phyloP scores from a whole-genome alignment of 1,140 invertebrate species.

The Heliconius nattereri region DNA sequence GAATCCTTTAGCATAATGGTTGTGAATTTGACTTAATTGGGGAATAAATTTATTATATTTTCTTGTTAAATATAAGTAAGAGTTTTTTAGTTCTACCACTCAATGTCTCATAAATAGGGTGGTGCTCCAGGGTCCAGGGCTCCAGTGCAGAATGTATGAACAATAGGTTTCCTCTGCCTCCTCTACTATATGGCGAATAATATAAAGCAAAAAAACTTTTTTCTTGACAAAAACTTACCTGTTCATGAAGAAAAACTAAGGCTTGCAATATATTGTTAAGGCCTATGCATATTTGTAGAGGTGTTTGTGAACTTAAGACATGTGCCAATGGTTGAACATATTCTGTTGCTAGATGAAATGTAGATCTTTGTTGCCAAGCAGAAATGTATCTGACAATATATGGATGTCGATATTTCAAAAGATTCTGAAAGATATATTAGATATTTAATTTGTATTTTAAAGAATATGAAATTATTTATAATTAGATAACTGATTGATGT shows the following conservation, averaged over 20 bases:
- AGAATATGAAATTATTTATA: neutral
- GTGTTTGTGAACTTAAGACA: constrained; percentile 83
- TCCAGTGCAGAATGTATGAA: too few species aligned
- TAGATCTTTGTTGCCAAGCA: constrained; percentile 88
- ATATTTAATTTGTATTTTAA: neutral
- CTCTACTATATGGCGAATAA: too few species aligned
- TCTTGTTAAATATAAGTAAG: too few species aligned
- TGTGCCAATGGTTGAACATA: constrained; percentile 86
- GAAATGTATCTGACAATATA: constrained; percentile 89
- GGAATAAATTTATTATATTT: too few species aligned
- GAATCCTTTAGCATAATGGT: too few species aligned
- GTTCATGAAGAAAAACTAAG: constrained; percentile 90
- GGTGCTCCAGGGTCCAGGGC: too few species aligned
- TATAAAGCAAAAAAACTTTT: too few species aligned
- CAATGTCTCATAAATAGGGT: too few species aligned
- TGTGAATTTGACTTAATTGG: too few species aligned
- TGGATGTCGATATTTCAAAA: constrained; percentile 90
- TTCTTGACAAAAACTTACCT: constrained; percentile 65
- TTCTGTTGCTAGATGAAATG: constrained; percentile 89
- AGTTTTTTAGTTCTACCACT: too few species aligned
- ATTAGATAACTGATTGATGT: neutral
- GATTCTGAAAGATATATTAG: constrained; percentile 84
- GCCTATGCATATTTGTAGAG: constrained; percentile 89
- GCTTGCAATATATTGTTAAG: constrained; percentile 88
- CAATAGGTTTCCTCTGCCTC: too few species aligned